Conservation (phyloP, 2,797 vertebrate genomes). For the Graptemys geographica region DNA sequence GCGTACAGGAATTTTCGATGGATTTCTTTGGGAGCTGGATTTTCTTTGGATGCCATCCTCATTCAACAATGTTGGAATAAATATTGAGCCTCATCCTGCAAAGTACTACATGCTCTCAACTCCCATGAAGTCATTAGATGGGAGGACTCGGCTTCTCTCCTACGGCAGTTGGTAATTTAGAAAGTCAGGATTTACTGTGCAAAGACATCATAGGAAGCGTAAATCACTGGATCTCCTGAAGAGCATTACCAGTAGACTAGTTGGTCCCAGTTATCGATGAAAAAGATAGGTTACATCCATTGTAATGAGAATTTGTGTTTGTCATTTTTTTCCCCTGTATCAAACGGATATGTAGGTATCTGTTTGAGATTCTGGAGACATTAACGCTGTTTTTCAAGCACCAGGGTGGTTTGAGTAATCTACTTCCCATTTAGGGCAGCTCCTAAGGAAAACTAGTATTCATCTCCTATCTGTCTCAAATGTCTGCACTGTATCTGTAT, state of each 20-base stretch:
- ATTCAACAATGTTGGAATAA: background rate
- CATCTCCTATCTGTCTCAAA: accelerated
- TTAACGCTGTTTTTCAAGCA: background rate
- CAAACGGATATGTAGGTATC: background rate
- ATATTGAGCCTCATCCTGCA: background rate
- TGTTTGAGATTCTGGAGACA: background rate
- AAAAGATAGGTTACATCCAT: background rate
- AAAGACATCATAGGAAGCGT: too few species aligned
- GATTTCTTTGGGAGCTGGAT: background rate
- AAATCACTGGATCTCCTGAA: too few species aligned
- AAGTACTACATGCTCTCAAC: background rate
- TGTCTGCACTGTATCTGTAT: background rate
- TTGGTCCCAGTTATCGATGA: too few species aligned
- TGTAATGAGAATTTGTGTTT: background rate
- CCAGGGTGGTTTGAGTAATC: background rate
- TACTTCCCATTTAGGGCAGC: background rate
- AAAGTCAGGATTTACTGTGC: background rate
- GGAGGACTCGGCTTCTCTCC: too few species aligned
- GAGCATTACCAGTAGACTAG: too few species aligned
- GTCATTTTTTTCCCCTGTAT: background rate
- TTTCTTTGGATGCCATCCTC: constrained; percentile 9
- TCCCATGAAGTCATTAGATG: too few species aligned
- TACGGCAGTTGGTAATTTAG: background rate
- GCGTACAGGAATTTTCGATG: background rate
- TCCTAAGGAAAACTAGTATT: background rate